phyloP scores from a whole-genome alignment of 2,888 invertebrate species.

The Epirrhoe tristata region DNA sequence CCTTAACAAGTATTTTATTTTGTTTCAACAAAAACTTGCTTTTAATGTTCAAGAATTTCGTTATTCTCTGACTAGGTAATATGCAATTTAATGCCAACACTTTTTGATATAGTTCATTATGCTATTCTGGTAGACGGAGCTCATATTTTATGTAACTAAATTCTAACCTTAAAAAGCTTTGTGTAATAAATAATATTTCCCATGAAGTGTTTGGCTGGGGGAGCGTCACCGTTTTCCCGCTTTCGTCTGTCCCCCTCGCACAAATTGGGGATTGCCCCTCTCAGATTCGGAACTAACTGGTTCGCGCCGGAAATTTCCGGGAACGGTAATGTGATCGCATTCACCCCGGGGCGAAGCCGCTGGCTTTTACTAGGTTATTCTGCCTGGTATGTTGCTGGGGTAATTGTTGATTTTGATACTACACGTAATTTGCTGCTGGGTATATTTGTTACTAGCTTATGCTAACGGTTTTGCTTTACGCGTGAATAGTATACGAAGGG shows the following conservation, averaged over 20 bases:
- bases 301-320: constrained; percentile 35
- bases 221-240: constrained; percentile 14
- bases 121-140: neutral
- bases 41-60: constrained; percentile 2
- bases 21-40: constrained; percentile 7
- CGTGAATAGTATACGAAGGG: no score
- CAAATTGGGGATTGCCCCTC: constrained; percentile 35
- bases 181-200: constrained; percentile 21
- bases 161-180: constrained; percentile 15
- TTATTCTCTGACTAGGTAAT: neutral
- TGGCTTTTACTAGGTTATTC: constrained; percentile 27
- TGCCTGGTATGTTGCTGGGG: constrained; percentile 15
- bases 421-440: neutral
- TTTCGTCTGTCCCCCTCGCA: constrained; percentile 21
- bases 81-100: constrained; percentile 1
- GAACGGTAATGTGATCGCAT: constrained; percentile 32
- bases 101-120: constrained; percentile 12
- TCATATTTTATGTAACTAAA: neutral
- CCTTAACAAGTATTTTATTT: constrained; percentile 24
- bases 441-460: neutral
- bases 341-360: constrained; percentile 20
- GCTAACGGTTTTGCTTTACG: no score
- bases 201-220: constrained; percentile 24
- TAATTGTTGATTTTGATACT: constrained; percentile 10
- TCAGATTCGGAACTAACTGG: constrained; percentile 35